Conservation (phyloP, 2,888 invertebrate species). For the Lumbricus terrestris region DNA sequence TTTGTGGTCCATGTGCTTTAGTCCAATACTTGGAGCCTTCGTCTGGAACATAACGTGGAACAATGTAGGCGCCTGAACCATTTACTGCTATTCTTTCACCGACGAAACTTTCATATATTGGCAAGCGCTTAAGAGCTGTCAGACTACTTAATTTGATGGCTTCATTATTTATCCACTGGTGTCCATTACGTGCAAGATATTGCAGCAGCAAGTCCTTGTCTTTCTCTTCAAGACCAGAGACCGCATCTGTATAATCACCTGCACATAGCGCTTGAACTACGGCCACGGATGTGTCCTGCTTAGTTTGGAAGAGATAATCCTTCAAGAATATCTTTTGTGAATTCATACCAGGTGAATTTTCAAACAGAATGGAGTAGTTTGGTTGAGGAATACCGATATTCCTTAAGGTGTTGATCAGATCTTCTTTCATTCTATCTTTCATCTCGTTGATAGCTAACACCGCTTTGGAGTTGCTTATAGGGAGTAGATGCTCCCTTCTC, state of each 20-base stretch:
- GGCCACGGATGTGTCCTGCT: not conserved
- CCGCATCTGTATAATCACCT: not conserved
- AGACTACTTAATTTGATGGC: not conserved
- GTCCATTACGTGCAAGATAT: not conserved
- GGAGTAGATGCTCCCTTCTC: not conserved
- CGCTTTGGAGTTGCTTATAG: slow-evolving; percentile 15
- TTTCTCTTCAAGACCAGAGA: not conserved
- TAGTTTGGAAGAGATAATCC: not conserved
- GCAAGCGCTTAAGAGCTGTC: not conserved
- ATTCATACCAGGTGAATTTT: not conserved
- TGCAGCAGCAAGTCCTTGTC: not conserved
- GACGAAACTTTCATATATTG: not conserved
- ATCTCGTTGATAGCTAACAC: slow-evolving; percentile 32
- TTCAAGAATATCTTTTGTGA: not conserved
- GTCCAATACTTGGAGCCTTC: too few species aligned
- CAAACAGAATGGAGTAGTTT: not conserved
- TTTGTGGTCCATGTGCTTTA: too few species aligned
- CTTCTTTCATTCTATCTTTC: not conserved
- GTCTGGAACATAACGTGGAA: not conserved
- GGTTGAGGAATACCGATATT: not conserved
- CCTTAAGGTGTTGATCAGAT: not conserved
- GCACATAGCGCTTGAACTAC: not conserved
- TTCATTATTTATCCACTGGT: not conserved
- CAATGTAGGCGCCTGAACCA: not conserved
- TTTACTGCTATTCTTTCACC: not conserved